Percentiles rank a stretch among this genome's conserved stretches.
Conservation (phyloP, 2,797 vertebrate genomes). For the Sebastes matsubarae region DNA sequence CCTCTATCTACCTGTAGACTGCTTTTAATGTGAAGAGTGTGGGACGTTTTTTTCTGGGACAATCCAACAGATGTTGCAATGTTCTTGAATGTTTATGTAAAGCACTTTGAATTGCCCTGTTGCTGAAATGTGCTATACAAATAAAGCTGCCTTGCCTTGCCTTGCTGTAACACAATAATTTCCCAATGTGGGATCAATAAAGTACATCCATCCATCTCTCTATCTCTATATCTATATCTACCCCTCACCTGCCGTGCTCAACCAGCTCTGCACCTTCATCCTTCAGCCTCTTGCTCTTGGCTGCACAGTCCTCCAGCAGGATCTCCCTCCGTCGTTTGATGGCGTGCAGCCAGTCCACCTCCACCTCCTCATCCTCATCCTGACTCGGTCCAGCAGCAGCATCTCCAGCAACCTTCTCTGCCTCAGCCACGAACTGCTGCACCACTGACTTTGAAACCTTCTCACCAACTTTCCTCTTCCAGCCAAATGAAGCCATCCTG, state of each 20-base stretch:
- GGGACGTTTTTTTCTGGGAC: too few species aligned
- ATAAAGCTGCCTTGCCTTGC: too few species aligned
- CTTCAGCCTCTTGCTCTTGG: slow-evolving; percentile 87
- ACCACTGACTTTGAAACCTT: slow-evolving; percentile 90
- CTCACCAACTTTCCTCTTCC: slow-evolving; percentile 96
- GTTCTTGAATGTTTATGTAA: too few species aligned
- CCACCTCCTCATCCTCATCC: slow-evolving; percentile 73
- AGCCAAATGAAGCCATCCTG: slow-evolving; percentile 95
- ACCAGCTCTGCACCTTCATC: slow-evolving; percentile 90
- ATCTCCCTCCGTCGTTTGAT: slow-evolving; percentile 86
- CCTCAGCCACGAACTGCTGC: slow-evolving; percentile 90
- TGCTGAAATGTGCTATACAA: too few species aligned
- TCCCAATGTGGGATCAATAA: too few species aligned
- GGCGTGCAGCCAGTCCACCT: slow-evolving; percentile 84
- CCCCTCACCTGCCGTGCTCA: slow-evolving; percentile 87
- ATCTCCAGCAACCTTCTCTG: slow-evolving; percentile 77
- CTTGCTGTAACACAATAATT: too few species aligned
- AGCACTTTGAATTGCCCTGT: too few species aligned
- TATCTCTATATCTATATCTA: too few species aligned
- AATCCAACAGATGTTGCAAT: too few species aligned
- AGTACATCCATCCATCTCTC: too few species aligned
- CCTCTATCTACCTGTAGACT: too few species aligned
- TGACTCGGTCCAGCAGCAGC: slow-evolving; percentile 70
- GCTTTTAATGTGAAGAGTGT: too few species aligned
- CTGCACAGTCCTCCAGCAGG: slow-evolving; percentile 85